phyloP scores from a whole-genome alignment of 2,797 vertebrate genomes.

The Eutrigla gurnardus region DNA sequence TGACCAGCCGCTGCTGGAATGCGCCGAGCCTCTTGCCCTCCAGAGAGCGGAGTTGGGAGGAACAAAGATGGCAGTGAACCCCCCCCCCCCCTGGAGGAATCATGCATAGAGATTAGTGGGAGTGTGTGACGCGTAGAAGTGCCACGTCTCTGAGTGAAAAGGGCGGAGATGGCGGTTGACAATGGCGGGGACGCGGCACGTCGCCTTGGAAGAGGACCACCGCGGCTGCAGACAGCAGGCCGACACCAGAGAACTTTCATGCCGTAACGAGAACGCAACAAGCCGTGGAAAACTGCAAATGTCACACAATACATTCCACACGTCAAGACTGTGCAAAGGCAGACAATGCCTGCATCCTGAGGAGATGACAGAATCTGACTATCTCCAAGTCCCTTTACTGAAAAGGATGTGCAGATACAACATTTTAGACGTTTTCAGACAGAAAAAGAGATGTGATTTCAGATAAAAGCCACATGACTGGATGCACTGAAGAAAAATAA shows the following conservation, averaged over 20 bases:
- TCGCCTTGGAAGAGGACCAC: constrained; percentile 69
- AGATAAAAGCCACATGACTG: constrained; percentile 9
- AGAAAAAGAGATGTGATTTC: constrained; percentile 19
- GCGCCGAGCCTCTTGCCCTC: constrained; percentile 56
- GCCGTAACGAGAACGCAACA: constrained; percentile 66
- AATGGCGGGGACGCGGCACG: constrained; percentile 50
- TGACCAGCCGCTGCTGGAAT: constrained; percentile 75
- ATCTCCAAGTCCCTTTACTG: constrained; percentile 7
- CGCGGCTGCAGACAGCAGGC: constrained; percentile 48
- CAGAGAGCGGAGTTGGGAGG: constrained; percentile 52
- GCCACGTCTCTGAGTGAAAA: constrained; percentile 52
- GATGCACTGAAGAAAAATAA: constrained; percentile 1
- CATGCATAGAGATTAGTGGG: constrained; percentile 65
- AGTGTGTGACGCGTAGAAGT: constrained; percentile 60
- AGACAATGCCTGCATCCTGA: constrained; percentile 57
- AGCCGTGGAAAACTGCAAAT: constrained; percentile 50
- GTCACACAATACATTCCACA: constrained; percentile 70
- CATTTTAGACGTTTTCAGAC: constrained; percentile 1
- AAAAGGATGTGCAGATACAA: constrained; percentile 14
- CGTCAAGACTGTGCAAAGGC: constrained; percentile 47
- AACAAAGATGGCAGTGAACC: constrained; percentile 70
- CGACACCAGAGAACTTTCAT: constrained; percentile 37
- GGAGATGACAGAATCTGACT: constrained; percentile 27
- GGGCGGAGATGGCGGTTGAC: constrained; percentile 59
- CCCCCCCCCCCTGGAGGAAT: constrained; percentile 45